Base-by-base conservation (phyloP, 1,140 invertebrate genomes). In the Helicorthomorpha holstii region DNA sequence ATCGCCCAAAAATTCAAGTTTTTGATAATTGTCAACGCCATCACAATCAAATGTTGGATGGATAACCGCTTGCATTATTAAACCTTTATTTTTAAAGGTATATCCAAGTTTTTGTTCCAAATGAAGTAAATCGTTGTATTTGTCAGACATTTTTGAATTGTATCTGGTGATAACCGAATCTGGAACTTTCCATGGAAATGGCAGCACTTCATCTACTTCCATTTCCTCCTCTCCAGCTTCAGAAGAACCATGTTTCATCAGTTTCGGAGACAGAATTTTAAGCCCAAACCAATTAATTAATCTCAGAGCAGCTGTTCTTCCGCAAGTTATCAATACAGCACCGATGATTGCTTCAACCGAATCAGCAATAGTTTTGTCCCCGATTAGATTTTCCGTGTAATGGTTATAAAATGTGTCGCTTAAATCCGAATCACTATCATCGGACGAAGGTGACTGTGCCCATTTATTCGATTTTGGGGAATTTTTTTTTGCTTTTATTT, bases 271-370 rank as follows among this genome's bases (percentile, higher is more conserved):
- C n/a, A n/a, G n/a, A n/a, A 59, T 46, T 34, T 51, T 47, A 2
- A 65, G n/a, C 3, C 69, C 73, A 34, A 92, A 71, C 79, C 81
- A 91, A 52, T 80, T 75, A 42, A 91, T 64, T 44, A 91, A 66
- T 51, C 70, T 73, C 1, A 84, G 53, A 14, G 77, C 75, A 25
- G 67, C 71, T 50, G 64, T 55, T 22, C 73, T 61, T n/a, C 77
- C 77, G 61, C 71, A 72, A 22, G 61, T 66, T 56, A 76, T 63
- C 16, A 74, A 66, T 55, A 86, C 85, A 16, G 79, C 80, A 0
- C 88, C 89, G 26, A 91, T 75, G 0, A 94, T 63, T 0, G 88
- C 82, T 70, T 93, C 88, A 2, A 91, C 75, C 58, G 74, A 77
- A 68, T 93, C 88, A 1, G 88, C 80, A 1, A 90, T 69, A 43